Conservation (phyloP, 2,797 vertebrate genomes). For the Amblyopsis hoosieri region DNA sequence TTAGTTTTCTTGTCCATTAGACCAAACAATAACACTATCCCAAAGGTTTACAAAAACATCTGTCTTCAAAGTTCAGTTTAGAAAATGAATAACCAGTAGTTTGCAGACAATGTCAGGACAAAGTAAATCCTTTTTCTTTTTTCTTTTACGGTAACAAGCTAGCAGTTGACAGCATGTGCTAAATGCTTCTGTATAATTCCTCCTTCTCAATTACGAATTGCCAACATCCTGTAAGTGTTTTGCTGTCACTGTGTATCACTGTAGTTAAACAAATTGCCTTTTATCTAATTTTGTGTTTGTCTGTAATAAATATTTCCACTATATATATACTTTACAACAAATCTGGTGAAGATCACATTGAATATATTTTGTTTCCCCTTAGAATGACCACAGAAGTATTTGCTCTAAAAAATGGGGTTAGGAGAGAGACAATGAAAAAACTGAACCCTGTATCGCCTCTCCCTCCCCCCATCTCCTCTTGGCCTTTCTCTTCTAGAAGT, state of each 20-base stretch:
- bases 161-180: slow-evolving; percentile 46
- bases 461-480: slow-evolving; percentile 34
- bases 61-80: slow-evolving; percentile 81
- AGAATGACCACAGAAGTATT: slow-evolving; percentile 13
- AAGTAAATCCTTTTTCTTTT: slow-evolving; percentile 60
- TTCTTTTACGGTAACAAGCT: slow-evolving; percentile 27
- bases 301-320: neutral
- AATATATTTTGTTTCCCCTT: slow-evolving; percentile 1
- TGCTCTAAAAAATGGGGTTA: slow-evolving; percentile 33
- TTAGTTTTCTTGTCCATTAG: slow-evolving; percentile 92
- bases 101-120: slow-evolving; percentile 59
- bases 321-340: slow-evolving; percentile 18
- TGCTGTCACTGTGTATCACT: slow-evolving; percentile 20
- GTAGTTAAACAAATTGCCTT: slow-evolving; percentile 42
- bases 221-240: slow-evolving; percentile 22
- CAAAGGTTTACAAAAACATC: slow-evolving; percentile 82
- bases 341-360: slow-evolving; percentile 12
- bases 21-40: slow-evolving; percentile 88
- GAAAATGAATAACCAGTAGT: slow-evolving; percentile 74
- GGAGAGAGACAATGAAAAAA: slow-evolving; percentile 38
- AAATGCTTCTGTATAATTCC: slow-evolving; percentile 32
- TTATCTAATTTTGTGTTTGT: slow-evolving; percentile 26
- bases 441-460: slow-evolving; percentile 57
- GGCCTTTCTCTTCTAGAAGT: slow-evolving; percentile 79
- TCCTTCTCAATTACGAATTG: slow-evolving; percentile 32